Evolutionary conservation across 92 coral and sea anemone genomes (phyloP), one percentile per base, ranked within the genome.

Genomic region (Bergia puertoricense): DNA sequence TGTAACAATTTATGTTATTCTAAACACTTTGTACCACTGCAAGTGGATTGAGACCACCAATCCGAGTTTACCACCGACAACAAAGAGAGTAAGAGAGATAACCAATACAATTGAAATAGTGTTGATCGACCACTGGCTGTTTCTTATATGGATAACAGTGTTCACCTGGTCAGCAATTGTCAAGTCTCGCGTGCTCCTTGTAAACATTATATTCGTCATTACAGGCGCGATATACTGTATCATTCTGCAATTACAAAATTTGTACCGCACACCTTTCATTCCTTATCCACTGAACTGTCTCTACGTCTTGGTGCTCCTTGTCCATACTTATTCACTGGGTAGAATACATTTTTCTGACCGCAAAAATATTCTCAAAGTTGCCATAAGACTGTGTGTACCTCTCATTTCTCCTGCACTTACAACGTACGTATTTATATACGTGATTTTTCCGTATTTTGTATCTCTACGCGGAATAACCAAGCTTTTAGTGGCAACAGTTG

Each of bases 401-500:
- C 23, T 79, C 23, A 30, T 79, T 79, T 67, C 83, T 15, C n/a
- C 50, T 42, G 67, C 66, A 8, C 48, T 15, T 8, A 79, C 83
- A 6, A 79, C 83, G 6, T 79, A 15, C 83, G 1, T 43, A 30
- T 79, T 79, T 50, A 79, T 79, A 23, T 79, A 79, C 83, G 43
- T 50, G 10, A 68, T 79, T 11, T 79, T 79, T 22, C 83, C 83
- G 22, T 54, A 50, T 16, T 79, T 79, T 79, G 83, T 54, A 57
- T 79, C 83, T 9, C 69, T 79, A 20, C 0, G 41, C 15, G 83
- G 83, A 51, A 39, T 54, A 22, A 1, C 83, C 13, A 79, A 79
- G 83, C 83, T 79, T 41, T 16, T 79, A 5, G 68, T 79, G 30
- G 83, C 83, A 14, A 79, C 83, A 0, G 65, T 54, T 79, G 68